Evolutionary conservation across 2,888 invertebrate species (phyloP).

Genomic region (Nowickia ferox): DNA sequence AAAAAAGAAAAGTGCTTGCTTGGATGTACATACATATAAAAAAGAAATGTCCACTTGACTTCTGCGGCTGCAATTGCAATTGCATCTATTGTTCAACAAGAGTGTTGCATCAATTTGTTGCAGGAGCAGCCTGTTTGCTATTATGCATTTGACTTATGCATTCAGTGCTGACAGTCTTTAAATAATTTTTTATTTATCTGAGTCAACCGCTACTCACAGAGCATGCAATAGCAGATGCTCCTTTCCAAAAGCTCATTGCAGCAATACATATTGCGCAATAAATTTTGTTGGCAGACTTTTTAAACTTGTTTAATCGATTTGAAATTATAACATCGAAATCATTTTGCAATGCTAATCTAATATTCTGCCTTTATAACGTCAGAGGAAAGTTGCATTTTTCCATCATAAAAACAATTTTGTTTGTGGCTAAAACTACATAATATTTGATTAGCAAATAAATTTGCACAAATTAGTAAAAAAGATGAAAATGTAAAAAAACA

Average conservation of each 20-base stretch:
- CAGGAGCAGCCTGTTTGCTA: conserved; percentile 34
- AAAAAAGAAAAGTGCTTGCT: conserved; percentile 33
- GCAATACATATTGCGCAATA: conserved; percentile 49
- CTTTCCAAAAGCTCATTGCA: conserved; percentile 22
- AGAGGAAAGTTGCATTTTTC: neutral
- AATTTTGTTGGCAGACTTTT: neutral
- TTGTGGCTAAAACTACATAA: conserved; percentile 38
- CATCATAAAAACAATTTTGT: conserved; percentile 24
- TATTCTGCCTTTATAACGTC: conserved; percentile 16
- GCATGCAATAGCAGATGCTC: conserved; percentile 10
- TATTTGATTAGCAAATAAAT: conserved; percentile 47
- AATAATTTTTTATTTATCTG: conserved; percentile 22
- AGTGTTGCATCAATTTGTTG: conserved; percentile 47
- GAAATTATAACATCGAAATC: conserved; percentile 43
- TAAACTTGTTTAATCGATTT: conserved; percentile 35
- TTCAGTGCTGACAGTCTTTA: conserved; percentile 5
- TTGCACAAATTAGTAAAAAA: conserved; percentile 40
- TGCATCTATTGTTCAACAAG: conserved; percentile 40
- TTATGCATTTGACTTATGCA: conserved; percentile 35
- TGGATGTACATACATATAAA: conserved; percentile 3
- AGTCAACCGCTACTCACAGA: neutral
- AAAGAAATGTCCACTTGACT: conserved; percentile 51
- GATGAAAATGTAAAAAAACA: conserved; percentile 17
- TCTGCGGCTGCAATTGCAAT: neutral
- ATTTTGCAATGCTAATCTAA: conserved; percentile 14